Evolutionary conservation across 2,113 vertebrate genomes (phyloP), one percentile per base, ranked within the genome.

Genomic region (Agapornis roseicollis): DNA sequence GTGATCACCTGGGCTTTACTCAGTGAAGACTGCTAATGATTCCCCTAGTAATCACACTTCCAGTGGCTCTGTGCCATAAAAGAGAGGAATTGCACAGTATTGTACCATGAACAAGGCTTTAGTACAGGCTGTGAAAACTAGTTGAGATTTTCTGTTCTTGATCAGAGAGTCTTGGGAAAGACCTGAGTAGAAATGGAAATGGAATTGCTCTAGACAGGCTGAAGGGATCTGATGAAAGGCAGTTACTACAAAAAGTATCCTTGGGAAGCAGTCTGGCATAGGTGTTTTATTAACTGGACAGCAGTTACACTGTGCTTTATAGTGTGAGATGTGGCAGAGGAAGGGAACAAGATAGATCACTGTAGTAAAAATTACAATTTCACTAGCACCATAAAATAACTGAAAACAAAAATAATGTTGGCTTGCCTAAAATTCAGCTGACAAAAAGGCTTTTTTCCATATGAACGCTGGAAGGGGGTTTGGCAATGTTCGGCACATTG

Each of bases 51-150:
- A 73, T 61, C 44, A 44, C 31, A 44, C 4, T n/a, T 80, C 17
- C 35, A 65, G 19, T n/a, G 14, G 3, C n/a, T 22, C 37, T 76
- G 13, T 8, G 4, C 3, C 0, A 1, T 42, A 52, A 52, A 85
- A 71, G 19, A 35, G 39, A 72, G 9, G 19, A 24, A 31, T 80
- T 80, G 7, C 14, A 41, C 13, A 66, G 10, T 53, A 31, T 46
- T 41, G 41, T 49, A 63, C 11, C 37, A 80, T 17, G 55, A 86
- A 12, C 2, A 78, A 83, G 11, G 14, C 16, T 82, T 91, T 46
- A 55, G 17, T 16, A 35, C 9, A 25, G 18, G 2, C 23, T 77
- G 18, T 49, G n/a, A 14, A 42, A 81, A 82, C 0, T 14, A 72
- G 4, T 4, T 70, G 35, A 55, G 35, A 31, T 72, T 60, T 95